These are phyloP conservation scores for Actias luna DNA, from an alignment of 2,888 invertebrate species.

Conservation along the genomic window DNA sequence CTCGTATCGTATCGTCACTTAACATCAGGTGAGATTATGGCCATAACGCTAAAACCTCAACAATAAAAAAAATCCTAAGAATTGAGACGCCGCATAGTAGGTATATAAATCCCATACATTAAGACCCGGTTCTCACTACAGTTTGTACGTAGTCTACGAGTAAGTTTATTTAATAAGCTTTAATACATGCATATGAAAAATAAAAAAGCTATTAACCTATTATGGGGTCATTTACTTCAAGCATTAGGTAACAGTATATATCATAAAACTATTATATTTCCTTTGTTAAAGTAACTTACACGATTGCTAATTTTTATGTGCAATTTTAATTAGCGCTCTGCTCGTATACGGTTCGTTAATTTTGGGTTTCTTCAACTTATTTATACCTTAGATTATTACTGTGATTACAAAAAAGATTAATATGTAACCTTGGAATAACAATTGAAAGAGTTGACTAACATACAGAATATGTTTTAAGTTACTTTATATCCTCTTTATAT, in stretches of 20 bases:
- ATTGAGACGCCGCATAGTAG: too few species aligned
- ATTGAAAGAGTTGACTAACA: background rate
- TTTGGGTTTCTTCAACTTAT: background rate
- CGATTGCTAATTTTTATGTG: background rate
- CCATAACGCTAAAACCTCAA: too few species aligned
- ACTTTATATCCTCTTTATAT: background rate
- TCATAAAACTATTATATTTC: background rate
- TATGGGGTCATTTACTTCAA: background rate
- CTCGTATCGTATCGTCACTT: too few species aligned
- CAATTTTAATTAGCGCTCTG: slow-evolving; percentile 3
- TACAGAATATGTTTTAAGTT: background rate
- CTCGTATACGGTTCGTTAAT: slow-evolving; percentile 2
- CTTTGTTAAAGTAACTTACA: background rate
- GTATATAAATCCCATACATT: too few species aligned
- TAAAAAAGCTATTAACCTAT: background rate
- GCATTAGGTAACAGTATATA: background rate
- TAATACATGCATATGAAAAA: background rate
- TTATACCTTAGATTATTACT: background rate
- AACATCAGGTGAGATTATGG: too few species aligned
- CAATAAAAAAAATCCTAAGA: too few species aligned
- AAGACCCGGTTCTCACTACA: too few species aligned
- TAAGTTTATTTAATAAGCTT: background rate
- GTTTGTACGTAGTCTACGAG: too few species aligned
- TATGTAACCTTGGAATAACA: background rate
- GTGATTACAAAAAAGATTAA: background rate